Percentiles rank a stretch among this genome's conserved stretches.
Evolutionary conservation across 2,888 invertebrate species (phyloP).

Genomic region (Melitaea athalia): DNA sequence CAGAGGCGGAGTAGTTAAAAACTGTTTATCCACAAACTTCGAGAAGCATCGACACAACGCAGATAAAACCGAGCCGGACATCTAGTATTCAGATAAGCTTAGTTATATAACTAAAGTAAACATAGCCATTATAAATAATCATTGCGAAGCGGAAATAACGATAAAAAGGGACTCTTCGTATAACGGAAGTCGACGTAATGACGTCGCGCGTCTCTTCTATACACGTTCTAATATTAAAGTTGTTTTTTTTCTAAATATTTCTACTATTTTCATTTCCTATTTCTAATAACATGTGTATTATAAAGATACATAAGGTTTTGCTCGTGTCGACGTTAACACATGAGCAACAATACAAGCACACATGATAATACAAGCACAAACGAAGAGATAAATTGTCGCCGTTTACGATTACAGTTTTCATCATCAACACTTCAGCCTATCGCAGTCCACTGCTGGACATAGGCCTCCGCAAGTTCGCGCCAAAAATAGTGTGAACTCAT

Average conservation of each 20-base stretch:
- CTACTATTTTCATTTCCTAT: constrained; percentile 3
- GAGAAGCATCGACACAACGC: background rate
- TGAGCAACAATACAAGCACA: too few species aligned
- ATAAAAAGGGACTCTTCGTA: constrained; percentile 4
- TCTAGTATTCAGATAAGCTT: background rate
- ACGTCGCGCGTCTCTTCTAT: background rate
- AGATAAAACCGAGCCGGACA: background rate
- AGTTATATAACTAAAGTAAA: background rate
- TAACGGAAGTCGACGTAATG: constrained; percentile 4
- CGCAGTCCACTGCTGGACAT: too few species aligned
- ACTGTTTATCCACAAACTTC: background rate
- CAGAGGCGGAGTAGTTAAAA: too few species aligned
- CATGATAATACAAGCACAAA: too few species aligned
- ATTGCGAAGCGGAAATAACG: background rate
- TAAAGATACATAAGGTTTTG: background rate
- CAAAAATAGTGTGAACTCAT: too few species aligned
- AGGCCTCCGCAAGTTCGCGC: too few species aligned
- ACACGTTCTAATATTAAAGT: background rate
- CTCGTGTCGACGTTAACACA: too few species aligned
- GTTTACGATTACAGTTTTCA: too few species aligned
- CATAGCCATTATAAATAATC: constrained; percentile 9
- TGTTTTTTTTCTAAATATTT: background rate
- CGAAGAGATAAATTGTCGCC: too few species aligned
- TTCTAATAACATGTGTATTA: background rate
- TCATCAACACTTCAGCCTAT: too few species aligned